Evolutionary conservation across 2,888 invertebrate genomes (phyloP).

Genomic region (Brachyptera putata): DNA sequence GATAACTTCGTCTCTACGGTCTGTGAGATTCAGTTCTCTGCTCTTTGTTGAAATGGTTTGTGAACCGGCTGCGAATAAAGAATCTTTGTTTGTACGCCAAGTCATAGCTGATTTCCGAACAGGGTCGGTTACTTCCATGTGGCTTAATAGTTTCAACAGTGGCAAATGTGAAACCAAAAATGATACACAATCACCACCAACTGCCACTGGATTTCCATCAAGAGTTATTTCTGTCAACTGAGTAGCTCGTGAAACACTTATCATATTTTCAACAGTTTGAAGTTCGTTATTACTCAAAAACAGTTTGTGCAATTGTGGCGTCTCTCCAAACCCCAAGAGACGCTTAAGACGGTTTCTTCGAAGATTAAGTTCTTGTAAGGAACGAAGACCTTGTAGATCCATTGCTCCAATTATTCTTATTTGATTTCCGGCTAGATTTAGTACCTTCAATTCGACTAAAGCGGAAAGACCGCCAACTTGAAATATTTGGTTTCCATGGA

Average conservation of each 20-base stretch:
- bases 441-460: slow-evolving; percentile 75
- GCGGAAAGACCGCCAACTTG: slow-evolving; percentile 66
- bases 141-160: slow-evolving; percentile 65
- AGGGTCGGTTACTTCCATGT: slow-evolving; percentile 55
- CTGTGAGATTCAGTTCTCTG: slow-evolving; percentile 53
- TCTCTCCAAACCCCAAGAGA: slow-evolving; percentile 73
- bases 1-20: slow-evolving; percentile 75
- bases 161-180: slow-evolving; percentile 78
- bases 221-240: slow-evolving; percentile 79
- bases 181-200: slow-evolving; percentile 76
- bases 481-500: slow-evolving; percentile 86
- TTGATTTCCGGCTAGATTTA: slow-evolving; percentile 91
- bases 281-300: slow-evolving; percentile 81
- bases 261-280: slow-evolving; percentile 74
- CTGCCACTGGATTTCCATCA: slow-evolving; percentile 78
- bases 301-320: slow-evolving; percentile 69
- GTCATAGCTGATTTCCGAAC: slow-evolving; percentile 72
- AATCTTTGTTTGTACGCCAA: slow-evolving; percentile 75
- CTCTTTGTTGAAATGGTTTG: slow-evolving; percentile 57
- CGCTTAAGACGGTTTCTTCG: slow-evolving; percentile 79
- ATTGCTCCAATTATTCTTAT: slow-evolving; percentile 69
- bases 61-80: slow-evolving; percentile 63
- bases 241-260: slow-evolving; percentile 70
- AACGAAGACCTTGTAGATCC: slow-evolving; percentile 72
- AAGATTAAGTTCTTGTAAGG: slow-evolving; percentile 82